Base-by-base conservation (phyloP, 2,113 vertebrate genomes). In the Mus pahari region DNA sequence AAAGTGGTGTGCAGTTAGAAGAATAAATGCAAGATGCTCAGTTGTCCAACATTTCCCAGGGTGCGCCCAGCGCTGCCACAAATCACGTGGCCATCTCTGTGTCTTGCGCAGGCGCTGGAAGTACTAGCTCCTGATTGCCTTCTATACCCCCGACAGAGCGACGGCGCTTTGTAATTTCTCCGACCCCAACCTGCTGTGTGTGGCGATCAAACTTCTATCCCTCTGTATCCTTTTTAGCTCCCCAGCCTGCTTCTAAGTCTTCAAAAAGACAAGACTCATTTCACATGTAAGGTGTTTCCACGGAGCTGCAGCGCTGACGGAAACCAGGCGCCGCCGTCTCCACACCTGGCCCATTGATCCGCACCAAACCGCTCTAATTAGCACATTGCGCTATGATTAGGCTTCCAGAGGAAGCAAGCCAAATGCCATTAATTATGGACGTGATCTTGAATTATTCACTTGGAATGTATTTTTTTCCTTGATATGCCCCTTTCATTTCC, bases 401-500 rank as follows among this genome's bases (percentile, higher is more conserved):
- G 97, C 95, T 97, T 97, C 98, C 97, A 97, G 94, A 96, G 98
- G 98, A 98, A 98, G 97, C 92, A 70, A 97, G 98, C 98, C 97
- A 98, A 98, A 97, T 98, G 96, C 97, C 96, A 98, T 98, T 98
- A 98, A 98, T 98, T 99, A 99, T 98, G 97, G 96, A 98, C 98
- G 96, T 98, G 97, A 98, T 98, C 98, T 98, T 98, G 98, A 98
- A 99, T 98, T 98, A 98, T 98, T 98, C 98, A 98, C 97, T 98
- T 98, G 97, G 98, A 98, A 97, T 98, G 97, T 98, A 97, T 70
- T 89, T 91, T 91, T 96, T 90, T 55, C 89, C 97, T 97, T 98
- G 92, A 95, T 98, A 91, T 97, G 95, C 66, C 70, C 92, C 97
- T 98, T 98, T 98, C 98, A 98, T 98, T 98, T 98, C 97, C 94